These are phyloP conservation scores for Verasper variegatus DNA, from an alignment of 2,113 vertebrate genomes.

Conservation along the genomic window DNA sequence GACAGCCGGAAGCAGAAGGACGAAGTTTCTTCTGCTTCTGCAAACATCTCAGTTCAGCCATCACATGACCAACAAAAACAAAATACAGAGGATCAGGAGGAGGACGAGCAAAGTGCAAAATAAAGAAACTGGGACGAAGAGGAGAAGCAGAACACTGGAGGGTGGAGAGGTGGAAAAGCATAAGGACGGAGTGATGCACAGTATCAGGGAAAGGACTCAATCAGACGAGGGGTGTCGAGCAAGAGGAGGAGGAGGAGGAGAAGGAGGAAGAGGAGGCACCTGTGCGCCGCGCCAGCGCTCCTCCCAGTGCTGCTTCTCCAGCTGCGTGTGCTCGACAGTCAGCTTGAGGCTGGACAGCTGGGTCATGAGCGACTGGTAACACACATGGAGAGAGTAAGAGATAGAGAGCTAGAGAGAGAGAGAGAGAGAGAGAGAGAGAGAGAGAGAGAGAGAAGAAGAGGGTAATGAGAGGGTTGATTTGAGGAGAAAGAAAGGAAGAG, in stretches of 20 bases:
- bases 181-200: background rate
- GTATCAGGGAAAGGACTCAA: background rate
- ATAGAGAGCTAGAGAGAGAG: constrained; percentile 74
- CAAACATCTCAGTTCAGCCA: background rate
- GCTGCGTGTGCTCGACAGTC: constrained; percentile 82
- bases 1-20: background rate
- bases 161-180: background rate
- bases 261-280: constrained; percentile 73
- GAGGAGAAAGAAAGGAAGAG: constrained; percentile 19
- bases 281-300: constrained; percentile 76
- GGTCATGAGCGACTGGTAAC: constrained; percentile 81
- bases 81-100: background rate
- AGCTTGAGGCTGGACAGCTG: constrained; percentile 81
- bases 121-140: background rate
- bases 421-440: constrained; percentile 76
- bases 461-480: constrained; percentile 35
- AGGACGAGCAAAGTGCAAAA: background rate
- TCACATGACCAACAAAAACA: background rate
- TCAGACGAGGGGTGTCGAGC: background rate
- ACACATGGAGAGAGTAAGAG: constrained; percentile 78
- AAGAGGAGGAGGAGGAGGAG: constrained; percentile 14
- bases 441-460: constrained; percentile 65
- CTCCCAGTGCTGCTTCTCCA: constrained; percentile 82
- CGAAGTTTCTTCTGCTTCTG: no score
- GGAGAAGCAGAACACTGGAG: background rate